phyloP scores from a whole-genome alignment of 2,113 vertebrate species.

The Octodon degus region DNA sequence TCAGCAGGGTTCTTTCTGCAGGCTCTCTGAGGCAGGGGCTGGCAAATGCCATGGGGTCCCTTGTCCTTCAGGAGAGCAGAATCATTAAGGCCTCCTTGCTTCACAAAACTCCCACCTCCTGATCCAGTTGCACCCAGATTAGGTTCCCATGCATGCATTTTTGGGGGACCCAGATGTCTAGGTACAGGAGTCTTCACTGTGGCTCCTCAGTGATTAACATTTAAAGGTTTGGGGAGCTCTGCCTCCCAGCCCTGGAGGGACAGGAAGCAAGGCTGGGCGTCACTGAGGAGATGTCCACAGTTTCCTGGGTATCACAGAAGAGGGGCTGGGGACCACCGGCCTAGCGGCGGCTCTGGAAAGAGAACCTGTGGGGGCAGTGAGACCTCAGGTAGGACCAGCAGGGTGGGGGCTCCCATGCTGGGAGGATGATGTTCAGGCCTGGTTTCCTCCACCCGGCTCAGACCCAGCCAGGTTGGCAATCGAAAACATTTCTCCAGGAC shows the following conservation, averaged over 20 bases:
- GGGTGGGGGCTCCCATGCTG: rapidly evolving
- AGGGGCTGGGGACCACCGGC: rapidly evolving
- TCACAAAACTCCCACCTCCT: not conserved
- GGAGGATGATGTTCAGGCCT: not conserved
- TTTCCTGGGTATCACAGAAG: rapidly evolving
- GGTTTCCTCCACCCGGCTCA: too few species aligned
- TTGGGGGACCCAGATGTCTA: not conserved
- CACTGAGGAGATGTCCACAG: not conserved
- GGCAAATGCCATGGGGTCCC: not conserved
- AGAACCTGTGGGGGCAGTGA: not conserved
- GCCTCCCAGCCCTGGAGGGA: not conserved
- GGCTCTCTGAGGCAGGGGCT: not conserved
- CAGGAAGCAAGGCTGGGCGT: not conserved
- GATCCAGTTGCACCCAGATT: too few species aligned
- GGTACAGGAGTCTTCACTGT: not conserved
- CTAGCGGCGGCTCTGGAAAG: not conserved
- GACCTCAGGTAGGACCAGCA: not conserved
- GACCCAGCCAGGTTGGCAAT: rapidly evolving
- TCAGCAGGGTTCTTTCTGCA: not conserved
- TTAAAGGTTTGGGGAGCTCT: not conserved
- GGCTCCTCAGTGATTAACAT: rapidly evolving
- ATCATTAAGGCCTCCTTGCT: not conserved
- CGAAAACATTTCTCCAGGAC: not conserved
- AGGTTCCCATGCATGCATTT: not conserved
- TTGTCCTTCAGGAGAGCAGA: not conserved